Conservation (phyloP, 2,113 vertebrate genomes). For the Amazona guildingii region DNA sequence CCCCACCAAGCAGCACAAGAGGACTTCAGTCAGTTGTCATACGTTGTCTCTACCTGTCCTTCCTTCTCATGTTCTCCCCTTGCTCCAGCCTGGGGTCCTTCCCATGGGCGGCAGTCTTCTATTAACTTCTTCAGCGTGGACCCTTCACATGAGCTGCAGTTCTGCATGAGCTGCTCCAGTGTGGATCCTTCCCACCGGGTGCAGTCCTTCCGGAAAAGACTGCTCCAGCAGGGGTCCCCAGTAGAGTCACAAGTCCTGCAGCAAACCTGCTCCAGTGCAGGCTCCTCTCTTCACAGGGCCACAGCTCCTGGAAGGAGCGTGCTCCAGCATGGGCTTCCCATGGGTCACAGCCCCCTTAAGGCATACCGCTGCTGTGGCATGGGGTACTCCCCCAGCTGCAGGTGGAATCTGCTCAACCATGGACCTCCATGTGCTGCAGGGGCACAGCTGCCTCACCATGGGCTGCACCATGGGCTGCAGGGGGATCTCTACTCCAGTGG, state of each 20-base stretch:
- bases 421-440: neutral
- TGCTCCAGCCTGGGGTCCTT: neutral
- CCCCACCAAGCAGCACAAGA: fast-evolving
- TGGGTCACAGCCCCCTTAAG: neutral
- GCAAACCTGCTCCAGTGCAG: neutral
- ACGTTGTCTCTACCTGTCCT: neutral
- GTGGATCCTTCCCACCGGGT: fast-evolving
- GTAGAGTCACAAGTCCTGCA: neutral
- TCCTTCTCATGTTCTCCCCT: neutral
- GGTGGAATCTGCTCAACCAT: neutral
- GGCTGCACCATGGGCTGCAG: neutral
- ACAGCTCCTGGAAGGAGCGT: neutral
- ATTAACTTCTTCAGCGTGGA: neutral
- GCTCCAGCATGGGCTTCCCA: neutral
- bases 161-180: neutral
- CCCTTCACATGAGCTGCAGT: neutral
- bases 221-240: fast-evolving
- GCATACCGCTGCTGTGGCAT: neutral
- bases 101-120: neutral
- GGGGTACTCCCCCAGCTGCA: too few species aligned
- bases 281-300: neutral
- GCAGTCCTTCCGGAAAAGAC: neutral
- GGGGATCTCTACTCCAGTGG: neutral
- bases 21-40: neutral
- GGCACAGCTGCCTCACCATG: neutral